Base-by-base conservation (phyloP, 2,113 vertebrate genomes). In the Electrona antarctica region DNA sequence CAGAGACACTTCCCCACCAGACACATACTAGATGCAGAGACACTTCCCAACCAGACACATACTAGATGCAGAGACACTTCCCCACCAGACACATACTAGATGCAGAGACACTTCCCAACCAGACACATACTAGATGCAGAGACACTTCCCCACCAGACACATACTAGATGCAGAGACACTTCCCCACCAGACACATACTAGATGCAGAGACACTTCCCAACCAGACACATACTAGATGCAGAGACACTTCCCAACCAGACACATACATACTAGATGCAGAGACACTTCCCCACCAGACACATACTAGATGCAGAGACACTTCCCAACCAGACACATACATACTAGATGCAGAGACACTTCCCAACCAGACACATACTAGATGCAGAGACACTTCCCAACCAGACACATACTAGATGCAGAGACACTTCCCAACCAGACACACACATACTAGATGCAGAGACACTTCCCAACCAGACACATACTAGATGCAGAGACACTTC, bases 131-230 rank as follows among this genome's bases (percentile, higher is more conserved):
- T 61, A 7, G 64, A 85, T 71, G 57, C 51, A 50, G 69, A 71
- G 64, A 14, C n/a, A n/a, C n/a, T n/a, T 21, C 50, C 51, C n/a
- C n/a, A n/a, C n/a, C n/a, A n/a, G 11, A 61, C 60, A n/a, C 8
- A 14, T 1, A 0, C 47, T 61, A 7, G 64, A 85, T 71, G 57
- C 51, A 50, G 69, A 71, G 64, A 14, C n/a, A n/a, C n/a, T n/a
- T 21, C 50, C 51, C n/a, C n/a, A n/a, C n/a, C n/a, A n/a, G 11
- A 61, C 60, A n/a, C 8, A 14, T 1, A 0, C 47, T 61, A 7
- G 64, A 85, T 71, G 57, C 51, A 50, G 69, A 71, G 64, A 14
- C n/a, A n/a, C n/a, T n/a, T 21, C 50, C 51, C n/a, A n/a, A n/a
- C n/a, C n/a, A n/a, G 11, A 61, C 60, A n/a, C 8, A 14, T 1